These are phyloP conservation scores for Cheilosia vulpina DNA, from an alignment of 2,888 invertebrate species.

Conservation along the genomic window DNA sequence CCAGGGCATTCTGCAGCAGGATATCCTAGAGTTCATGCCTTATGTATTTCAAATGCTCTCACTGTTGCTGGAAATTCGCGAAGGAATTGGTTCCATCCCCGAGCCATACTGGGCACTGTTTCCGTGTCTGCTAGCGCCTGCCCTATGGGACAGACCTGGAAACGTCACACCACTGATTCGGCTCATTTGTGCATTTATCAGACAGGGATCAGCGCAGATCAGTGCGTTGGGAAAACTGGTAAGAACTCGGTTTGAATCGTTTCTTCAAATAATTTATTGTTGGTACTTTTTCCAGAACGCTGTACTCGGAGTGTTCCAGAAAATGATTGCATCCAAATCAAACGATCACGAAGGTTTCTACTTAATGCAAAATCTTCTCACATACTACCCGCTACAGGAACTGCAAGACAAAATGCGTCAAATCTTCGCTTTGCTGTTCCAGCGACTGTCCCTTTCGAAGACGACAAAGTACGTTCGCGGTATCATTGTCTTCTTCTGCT, in stretches of 20 bases:
- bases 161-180: constrained; percentile 97
- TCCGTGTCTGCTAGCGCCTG: constrained; percentile 94
- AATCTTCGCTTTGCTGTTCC: constrained; percentile 96
- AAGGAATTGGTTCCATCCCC: constrained; percentile 85
- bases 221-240: constrained; percentile 89
- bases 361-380: constrained; percentile 93
- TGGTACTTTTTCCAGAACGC: constrained; percentile 86
- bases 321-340: constrained; percentile 96
- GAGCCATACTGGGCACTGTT: constrained; percentile 95
- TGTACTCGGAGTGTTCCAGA: constrained; percentile 97
- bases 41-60: constrained; percentile 99
- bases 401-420: constrained; percentile 92
- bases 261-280: neutral
- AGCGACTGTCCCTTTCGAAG: constrained; percentile 95
- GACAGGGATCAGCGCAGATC: constrained; percentile 88
- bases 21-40: constrained; percentile 97
- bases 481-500: constrained; percentile 94
- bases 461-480: constrained; percentile 97
- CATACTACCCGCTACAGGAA: constrained; percentile 90
- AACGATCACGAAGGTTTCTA: constrained; percentile 99
- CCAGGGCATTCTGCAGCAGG: constrained; percentile 96
- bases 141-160: constrained; percentile 96
- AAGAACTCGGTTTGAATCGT: constrained; percentile 77
- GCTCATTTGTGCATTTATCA: constrained; percentile 94
- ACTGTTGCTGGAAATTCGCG: constrained; percentile 91